Base-by-base conservation (phyloP, 2,888 invertebrate species). In the Nudaria mundana region DNA sequence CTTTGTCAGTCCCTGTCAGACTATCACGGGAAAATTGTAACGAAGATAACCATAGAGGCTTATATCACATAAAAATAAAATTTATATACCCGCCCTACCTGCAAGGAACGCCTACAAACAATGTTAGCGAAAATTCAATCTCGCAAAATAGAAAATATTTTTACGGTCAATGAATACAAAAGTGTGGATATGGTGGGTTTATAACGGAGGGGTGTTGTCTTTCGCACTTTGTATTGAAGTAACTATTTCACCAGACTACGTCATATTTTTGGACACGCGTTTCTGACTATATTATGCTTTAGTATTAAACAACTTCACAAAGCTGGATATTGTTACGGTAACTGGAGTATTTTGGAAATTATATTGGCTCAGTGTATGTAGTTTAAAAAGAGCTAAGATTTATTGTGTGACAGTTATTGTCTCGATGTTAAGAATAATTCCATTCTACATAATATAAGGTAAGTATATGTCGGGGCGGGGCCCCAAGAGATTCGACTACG, bases 121-220 rank as follows among this genome's bases (percentile, higher is more conserved):
- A 78, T 78, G 83, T 82, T 80, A 81, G 70, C 56, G 70, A 68
- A 71, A 82, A 81, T 83, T 85, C 83, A 84, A 85, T 85, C 82
- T 84, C 76, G 64, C 76, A 76, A 81, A 83, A 84, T 80, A 85
- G 81, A 79, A 82, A 82, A 84, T 78, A 80, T 81, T 81, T 84
- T 82, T 84, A 83, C 81, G 81, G 82, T 77, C 83, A 82, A 81
- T 85, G 81, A 78, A 82, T 84, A 84, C 75, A 76, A 81, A 81
- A 83, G 74, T 77, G 76, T 80, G 73, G 73, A 76, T 75, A 66
- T 66, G 71, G 62, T 39, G 56, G 61, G 49, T 52, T 56, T 63
- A 57, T 62, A 63, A 60, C 56, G 51, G 54, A 44, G 61, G 58
- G 62, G 70, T 66, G 67, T 61, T 67, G 64, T 74, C 68, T 77